A percentile compares a stretch with the other conserved stretches of the same genome.
Conservation (phyloP, 1,140 invertebrate genomes). For the Pectinophora gossypiella region DNA sequence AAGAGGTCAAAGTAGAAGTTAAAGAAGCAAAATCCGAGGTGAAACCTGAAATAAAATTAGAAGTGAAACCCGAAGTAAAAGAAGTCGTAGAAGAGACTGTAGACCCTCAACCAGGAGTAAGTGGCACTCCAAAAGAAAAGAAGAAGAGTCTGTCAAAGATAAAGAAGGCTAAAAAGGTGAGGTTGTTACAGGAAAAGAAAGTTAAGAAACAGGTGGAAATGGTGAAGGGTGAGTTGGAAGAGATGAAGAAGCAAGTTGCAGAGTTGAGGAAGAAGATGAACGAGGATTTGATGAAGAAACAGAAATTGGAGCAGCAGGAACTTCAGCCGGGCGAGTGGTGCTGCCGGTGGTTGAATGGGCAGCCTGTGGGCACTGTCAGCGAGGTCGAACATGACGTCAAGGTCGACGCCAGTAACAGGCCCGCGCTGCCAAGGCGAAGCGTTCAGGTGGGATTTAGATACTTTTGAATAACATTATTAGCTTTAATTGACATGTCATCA, state of each 20-base stretch:
- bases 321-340: conserved; percentile 75
- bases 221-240: conserved; percentile 47
- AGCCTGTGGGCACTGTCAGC: conserved; percentile 75
- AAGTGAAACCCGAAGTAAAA: conserved; percentile 7
- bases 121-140: conserved; percentile 14
- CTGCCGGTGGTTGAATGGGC: conserved; percentile 79
- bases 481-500: too few relatives aligned
- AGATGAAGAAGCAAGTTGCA: conserved; percentile 51
- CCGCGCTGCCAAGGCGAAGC: conserved; percentile 37
- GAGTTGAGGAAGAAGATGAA: conserved; percentile 54
- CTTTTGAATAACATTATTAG: too few relatives aligned
- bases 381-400: conserved; percentile 66
- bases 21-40: not conserved
- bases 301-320: conserved; percentile 34
- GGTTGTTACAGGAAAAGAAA: conserved; percentile 52
- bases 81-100: conserved; percentile 13
- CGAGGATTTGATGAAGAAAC: conserved; percentile 26
- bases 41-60: conserved; percentile 11
- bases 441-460: conserved; percentile 50
- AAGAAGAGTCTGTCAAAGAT: conserved; percentile 35
- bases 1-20: conserved; percentile 17
- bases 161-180: conserved; percentile 52
- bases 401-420: conserved; percentile 27
- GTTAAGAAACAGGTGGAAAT: conserved; percentile 55
- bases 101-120: not conserved